Percentiles rank a stretch among this genome's conserved stretches.
Evolutionary conservation across 2,888 invertebrate species (phyloP).

Genomic region (Rhagonycha fulva): DNA sequence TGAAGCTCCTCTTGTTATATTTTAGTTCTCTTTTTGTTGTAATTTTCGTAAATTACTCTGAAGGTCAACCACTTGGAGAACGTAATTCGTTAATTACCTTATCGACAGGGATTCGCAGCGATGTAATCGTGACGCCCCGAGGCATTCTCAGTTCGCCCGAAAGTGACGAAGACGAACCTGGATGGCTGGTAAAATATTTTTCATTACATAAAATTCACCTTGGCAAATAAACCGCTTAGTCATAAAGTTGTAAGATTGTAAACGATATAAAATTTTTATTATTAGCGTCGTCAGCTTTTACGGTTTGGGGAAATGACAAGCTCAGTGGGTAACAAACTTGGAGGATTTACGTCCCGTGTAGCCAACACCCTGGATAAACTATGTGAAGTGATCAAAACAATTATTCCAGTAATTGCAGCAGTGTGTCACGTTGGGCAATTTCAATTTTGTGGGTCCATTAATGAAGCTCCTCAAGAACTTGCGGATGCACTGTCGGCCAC

Average conservation of each 20-base stretch:
- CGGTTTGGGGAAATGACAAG: slow-evolving; percentile 49
- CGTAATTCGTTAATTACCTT: slow-evolving; percentile 8
- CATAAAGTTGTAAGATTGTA: not conserved
- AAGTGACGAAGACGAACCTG: slow-evolving; percentile 42
- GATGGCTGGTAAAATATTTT: slow-evolving; percentile 46
- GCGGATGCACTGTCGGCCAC: slow-evolving; percentile 15
- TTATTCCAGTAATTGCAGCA: slow-evolving; percentile 51
- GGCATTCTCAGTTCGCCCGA: slow-evolving; percentile 39
- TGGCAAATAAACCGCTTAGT: not conserved
- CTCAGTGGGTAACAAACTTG: slow-evolving; percentile 48
- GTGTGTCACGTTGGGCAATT: slow-evolving; percentile 53
- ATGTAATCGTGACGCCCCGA: slow-evolving; percentile 44
- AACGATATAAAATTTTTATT: slow-evolving; percentile 19
- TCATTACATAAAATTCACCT: not conserved
- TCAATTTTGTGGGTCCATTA: slow-evolving; percentile 50
- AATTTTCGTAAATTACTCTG: not conserved
- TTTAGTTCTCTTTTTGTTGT: not conserved
- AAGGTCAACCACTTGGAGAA: not conserved
- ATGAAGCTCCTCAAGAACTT: slow-evolving; percentile 43
- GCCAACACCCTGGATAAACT: slow-evolving; percentile 49
- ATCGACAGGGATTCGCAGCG: slow-evolving; percentile 37
- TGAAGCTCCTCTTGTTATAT: not conserved
- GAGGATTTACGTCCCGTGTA: slow-evolving; percentile 47
- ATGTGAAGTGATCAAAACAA: slow-evolving; percentile 51
- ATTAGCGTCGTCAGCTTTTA: slow-evolving; percentile 46